Percentiles rank a stretch among this genome's conserved stretches.
Evolutionary conservation across 2,113 vertebrate genomes (phyloP).

Genomic region (Sturnira hondurensis): DNA sequence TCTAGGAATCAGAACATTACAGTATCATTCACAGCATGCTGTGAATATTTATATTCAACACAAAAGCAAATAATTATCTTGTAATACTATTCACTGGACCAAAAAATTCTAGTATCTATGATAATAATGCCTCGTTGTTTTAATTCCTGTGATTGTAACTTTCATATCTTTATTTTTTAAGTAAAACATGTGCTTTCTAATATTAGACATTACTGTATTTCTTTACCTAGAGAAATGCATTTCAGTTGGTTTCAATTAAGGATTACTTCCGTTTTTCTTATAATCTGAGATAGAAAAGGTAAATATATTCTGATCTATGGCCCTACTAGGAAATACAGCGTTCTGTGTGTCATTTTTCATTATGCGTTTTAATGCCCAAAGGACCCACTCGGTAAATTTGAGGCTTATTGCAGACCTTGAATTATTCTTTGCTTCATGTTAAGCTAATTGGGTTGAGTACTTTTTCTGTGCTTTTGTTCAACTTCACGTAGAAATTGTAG

Average conservation of each 20-base stretch:
- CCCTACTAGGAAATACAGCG: background rate
- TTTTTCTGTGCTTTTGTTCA: slow-evolving; percentile 16
- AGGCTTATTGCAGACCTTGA: background rate
- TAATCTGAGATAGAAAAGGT: background rate
- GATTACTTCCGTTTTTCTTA: slow-evolving; percentile 20
- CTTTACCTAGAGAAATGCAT: background rate
- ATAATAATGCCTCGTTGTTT: background rate
- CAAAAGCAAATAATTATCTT: slow-evolving; percentile 40
- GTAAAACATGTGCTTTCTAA: background rate
- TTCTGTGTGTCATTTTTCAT: slow-evolving; percentile 23
- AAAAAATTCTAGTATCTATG: background rate
- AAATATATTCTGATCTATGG: slow-evolving; percentile 28
- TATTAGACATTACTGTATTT: background rate
- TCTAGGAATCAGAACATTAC: background rate
- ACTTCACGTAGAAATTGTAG: slow-evolving; percentile 19
- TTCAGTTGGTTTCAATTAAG: background rate
- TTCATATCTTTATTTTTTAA: background rate
- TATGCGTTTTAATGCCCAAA: slow-evolving; percentile 11
- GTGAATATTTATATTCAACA: background rate
- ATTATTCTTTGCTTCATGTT: slow-evolving; percentile 5
- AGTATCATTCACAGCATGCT: background rate
- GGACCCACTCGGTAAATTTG: background rate
- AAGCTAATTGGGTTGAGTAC: slow-evolving; percentile 50
- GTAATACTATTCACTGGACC: background rate
- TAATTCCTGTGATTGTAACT: background rate